Percentiles rank a stretch among this genome's conserved stretches.
Conservation (phyloP, 2,113 vertebrate species). For the Mesoclemmys tuberculata region DNA sequence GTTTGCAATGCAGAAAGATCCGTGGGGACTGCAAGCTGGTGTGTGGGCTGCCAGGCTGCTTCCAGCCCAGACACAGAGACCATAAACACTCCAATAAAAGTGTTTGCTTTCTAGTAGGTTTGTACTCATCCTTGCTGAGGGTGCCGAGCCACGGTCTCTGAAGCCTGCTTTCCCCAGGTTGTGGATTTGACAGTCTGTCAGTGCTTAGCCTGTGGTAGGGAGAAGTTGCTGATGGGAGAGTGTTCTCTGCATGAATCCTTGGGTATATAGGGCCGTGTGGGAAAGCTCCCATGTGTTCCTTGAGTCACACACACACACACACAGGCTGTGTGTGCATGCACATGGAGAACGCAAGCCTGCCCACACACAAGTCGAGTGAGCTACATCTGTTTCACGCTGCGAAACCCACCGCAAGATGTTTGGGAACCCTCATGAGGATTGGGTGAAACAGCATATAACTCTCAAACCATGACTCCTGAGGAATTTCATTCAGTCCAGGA, state of each 20-base stretch:
- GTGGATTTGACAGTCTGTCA: not conserved
- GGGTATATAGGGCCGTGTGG: rapidly evolving
- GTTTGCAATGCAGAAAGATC: not conserved
- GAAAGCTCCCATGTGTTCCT: rapidly evolving
- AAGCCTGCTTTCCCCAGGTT: not conserved
- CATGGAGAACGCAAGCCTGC: not conserved
- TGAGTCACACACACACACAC: not conserved
- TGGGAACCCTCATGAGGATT: constrained; percentile 58
- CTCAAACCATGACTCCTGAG: constrained; percentile 60
- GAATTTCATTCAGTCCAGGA: constrained; percentile 73
- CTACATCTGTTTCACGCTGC: not conserved
- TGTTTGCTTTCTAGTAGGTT: not conserved
- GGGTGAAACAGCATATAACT: constrained; percentile 67
- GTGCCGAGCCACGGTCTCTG: not conserved
- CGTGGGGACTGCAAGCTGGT: not conserved
- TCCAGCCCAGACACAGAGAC: not conserved
- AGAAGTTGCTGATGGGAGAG: not conserved
- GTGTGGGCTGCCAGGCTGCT: not conserved
- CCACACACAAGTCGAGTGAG: too few species aligned
- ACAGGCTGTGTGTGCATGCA: not conserved
- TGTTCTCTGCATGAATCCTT: rapidly evolving
- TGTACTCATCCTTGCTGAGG: not conserved
- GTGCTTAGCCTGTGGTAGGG: too few species aligned
- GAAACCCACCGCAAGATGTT: constrained; percentile 52
- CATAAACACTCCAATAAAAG: not conserved